Conservation (phyloP, 2,797 vertebrate species). For the Myotis vivesi region DNA sequence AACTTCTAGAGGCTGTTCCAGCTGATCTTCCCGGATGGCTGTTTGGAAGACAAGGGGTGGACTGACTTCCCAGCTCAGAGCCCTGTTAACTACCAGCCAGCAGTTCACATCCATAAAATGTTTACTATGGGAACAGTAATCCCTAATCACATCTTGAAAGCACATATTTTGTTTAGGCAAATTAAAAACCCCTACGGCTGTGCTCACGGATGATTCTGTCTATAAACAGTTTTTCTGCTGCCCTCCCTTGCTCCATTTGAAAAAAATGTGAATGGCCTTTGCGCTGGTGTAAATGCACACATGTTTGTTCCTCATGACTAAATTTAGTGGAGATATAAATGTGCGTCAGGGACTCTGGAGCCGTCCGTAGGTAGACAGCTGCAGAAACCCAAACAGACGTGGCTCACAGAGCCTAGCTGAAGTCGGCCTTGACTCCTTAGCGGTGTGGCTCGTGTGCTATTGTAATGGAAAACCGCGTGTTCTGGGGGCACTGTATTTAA, state of each 20-base stretch:
- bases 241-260: background rate
- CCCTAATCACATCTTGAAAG: background rate
- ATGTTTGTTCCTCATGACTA: conserved; percentile 52
- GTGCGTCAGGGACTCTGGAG: conserved; percentile 20
- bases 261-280: conserved; percentile 38
- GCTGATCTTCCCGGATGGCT: background rate
- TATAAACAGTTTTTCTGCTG: background rate
- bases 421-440: background rate
- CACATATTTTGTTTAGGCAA: conserved; percentile 6
- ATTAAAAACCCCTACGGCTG: conserved; percentile 38
- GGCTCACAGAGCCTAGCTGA: conserved; percentile 15
- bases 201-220: background rate
- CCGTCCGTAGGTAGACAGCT: conserved; percentile 48
- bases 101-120: background rate
- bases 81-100: background rate
- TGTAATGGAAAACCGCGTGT: background rate
- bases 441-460: accelerated
- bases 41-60: background rate
- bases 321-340: conserved; percentile 28
- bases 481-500: accelerated
- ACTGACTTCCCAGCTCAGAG: background rate
- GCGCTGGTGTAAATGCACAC: background rate
- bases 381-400: conserved; percentile 45
- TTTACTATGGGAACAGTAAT: background rate
- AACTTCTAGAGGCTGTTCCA: background rate